Conservation (phyloP, 2,888 invertebrate genomes). For the Iphiclides podalirius region DNA sequence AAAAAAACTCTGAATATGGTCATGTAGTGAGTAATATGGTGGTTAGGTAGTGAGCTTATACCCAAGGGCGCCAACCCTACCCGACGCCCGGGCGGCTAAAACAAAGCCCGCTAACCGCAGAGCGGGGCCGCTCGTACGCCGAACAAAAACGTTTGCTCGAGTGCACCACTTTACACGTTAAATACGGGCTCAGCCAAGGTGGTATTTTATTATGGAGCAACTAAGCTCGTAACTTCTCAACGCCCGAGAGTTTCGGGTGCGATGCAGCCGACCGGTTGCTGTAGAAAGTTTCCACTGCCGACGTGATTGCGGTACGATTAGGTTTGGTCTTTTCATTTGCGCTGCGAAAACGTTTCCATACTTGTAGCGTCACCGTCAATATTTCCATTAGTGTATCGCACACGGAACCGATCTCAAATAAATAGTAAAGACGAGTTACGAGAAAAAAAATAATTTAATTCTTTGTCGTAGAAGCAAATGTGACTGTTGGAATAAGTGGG, state of each 20-base stretch:
- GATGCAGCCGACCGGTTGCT: neutral
- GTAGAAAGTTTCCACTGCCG: neutral
- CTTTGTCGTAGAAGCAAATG: no score
- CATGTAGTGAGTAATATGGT: no score
- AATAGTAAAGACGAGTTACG: no score
- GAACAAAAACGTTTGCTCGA: constrained; percentile 12
- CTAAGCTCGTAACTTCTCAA: neutral
- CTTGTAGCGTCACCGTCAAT: no score
- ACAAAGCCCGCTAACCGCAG: constrained; percentile 10
- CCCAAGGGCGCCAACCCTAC: neutral
- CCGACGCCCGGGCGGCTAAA: neutral
- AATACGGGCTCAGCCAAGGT: neutral
- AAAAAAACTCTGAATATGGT: no score
- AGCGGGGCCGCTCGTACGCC: neutral
- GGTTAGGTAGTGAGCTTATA: no score
- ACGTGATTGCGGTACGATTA: neutral
- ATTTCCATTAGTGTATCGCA: no score
- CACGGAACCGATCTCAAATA: no score
- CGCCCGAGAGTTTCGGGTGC: neutral
- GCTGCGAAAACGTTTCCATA: no score
- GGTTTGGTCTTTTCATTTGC: no score
- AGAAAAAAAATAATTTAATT: no score
- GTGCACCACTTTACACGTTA: constrained; percentile 18
- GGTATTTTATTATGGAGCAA: constrained; percentile 1
- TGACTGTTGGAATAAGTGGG: no score